Evolutionary conservation across 2,888 invertebrate genomes (phyloP).

Genomic region (Capitulum mitella): DNA sequence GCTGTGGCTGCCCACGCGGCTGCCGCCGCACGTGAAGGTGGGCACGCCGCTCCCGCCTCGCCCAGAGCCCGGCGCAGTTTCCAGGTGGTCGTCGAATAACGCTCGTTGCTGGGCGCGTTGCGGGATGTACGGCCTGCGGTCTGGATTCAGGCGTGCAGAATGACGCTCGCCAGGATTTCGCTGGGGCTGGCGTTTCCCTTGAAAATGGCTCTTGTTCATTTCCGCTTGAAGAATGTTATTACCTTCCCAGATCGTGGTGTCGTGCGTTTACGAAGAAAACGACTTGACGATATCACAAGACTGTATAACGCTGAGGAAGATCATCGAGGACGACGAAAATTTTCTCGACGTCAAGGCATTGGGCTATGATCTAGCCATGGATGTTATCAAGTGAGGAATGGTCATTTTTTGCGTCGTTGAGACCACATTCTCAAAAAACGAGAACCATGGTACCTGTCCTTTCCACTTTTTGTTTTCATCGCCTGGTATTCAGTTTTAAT

Average conservation of each 20-base stretch:
- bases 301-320: constrained; percentile 71
- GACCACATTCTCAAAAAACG: too few relatives aligned
- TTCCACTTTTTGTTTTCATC: not conserved
- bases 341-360: constrained; percentile 83
- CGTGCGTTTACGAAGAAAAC: constrained; percentile 77
- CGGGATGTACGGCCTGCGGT: too few relatives aligned
- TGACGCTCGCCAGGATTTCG: too few relatives aligned
- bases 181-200: too few relatives aligned
- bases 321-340: constrained; percentile 81
- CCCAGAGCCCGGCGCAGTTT: too few relatives aligned
- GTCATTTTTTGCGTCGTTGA: too few relatives aligned
- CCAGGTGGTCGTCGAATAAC: too few relatives aligned
- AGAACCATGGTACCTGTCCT: not conserved
- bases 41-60: too few relatives aligned
- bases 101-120: too few relatives aligned
- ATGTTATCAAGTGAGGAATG: constrained; percentile 66
- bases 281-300: constrained; percentile 81
- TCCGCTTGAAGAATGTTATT: too few relatives aligned
- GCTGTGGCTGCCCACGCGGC: constrained; percentile 86
- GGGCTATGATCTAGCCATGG: constrained; percentile 88
- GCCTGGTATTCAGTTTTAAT: too few relatives aligned
- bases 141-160: too few relatives aligned
- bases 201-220: not conserved
- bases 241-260: constrained; percentile 81
- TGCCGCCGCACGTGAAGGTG: constrained; percentile 84